phyloP scores from a whole-genome alignment of 64 coral and sea anemone genomes.

The Porites lutea region DNA sequence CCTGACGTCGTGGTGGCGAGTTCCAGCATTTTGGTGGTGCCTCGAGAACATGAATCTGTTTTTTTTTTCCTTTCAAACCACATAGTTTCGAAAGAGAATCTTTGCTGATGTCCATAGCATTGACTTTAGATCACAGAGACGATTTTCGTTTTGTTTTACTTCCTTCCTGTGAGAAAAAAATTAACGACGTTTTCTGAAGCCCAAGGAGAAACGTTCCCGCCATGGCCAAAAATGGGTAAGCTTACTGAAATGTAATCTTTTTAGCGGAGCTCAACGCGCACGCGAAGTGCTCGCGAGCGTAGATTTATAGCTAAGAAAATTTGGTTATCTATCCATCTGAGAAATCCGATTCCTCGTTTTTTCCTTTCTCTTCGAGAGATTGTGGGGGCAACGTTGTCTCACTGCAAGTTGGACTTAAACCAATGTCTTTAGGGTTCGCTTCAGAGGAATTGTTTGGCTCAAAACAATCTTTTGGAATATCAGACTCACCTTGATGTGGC shows the following conservation, averaged over 20 bases:
- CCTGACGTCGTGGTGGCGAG: slow-evolving; percentile 41
- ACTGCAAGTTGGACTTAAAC: too few species aligned
- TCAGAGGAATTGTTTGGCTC: background rate
- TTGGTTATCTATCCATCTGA: too few species aligned
- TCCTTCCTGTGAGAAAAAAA: background rate
- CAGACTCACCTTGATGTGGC: background rate
- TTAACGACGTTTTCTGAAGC: background rate
- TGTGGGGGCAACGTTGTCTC: too few species aligned
- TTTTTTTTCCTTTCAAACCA: slow-evolving; percentile 12
- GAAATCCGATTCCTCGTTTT: too few species aligned
- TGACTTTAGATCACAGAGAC: background rate
- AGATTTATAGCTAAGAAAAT: too few species aligned
- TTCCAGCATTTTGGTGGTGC: slow-evolving; percentile 1
- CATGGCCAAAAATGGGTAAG: too few species aligned
- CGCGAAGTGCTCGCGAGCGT: too few species aligned
- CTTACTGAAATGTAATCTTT: too few species aligned
- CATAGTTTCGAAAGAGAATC: background rate
- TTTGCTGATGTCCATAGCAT: background rate
- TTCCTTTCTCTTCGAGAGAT: too few species aligned
- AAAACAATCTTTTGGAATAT: slow-evolving; percentile 32
- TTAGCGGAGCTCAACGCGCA: too few species aligned
- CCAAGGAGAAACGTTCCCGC: background rate
- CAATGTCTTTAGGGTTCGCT: background rate
- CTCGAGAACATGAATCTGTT: slow-evolving; percentile 45
- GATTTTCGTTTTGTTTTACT: background rate